Conservation (phyloP, 2,888 invertebrate species). For the Dryocosmus kuriphilus region DNA sequence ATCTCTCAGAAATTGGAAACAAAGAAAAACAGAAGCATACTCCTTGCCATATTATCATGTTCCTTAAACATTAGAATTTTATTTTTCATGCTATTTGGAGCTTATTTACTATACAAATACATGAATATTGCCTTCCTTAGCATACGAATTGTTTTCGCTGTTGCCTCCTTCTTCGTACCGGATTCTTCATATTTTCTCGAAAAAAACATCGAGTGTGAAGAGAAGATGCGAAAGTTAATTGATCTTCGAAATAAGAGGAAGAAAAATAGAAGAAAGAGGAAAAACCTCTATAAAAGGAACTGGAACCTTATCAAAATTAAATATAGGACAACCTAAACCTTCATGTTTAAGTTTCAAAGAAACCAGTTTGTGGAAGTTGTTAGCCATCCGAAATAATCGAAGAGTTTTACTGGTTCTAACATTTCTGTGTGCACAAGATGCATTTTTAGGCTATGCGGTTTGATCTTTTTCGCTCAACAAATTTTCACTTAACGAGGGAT, state of each 20-base stretch:
- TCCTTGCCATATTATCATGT: slow-evolving; percentile 80
- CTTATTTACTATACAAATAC: slow-evolving; percentile 77
- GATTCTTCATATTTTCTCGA: slow-evolving; percentile 82
- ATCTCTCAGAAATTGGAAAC: slow-evolving; percentile 81
- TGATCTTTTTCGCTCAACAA: slow-evolving; percentile 81
- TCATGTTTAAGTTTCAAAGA: not conserved
- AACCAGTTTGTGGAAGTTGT: not conserved
- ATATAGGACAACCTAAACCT: not conserved
- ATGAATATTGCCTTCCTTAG: slow-evolving; percentile 79
- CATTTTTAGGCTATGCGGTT: slow-evolving; percentile 82
- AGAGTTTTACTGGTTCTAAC: slow-evolving; percentile 81
- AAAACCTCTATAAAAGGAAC: not conserved
- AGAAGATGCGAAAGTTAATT: not conserved
- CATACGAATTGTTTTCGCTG: slow-evolving; percentile 80
- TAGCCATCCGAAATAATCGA: slow-evolving; percentile 70
- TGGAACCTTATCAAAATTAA: not conserved
- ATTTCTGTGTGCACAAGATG: slow-evolving; percentile 82
- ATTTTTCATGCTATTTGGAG: slow-evolving; percentile 70
- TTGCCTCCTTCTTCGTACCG: slow-evolving; percentile 82
- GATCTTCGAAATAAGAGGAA: not conserved
- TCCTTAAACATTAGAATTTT: slow-evolving; percentile 77
- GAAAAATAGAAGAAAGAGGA: not conserved
- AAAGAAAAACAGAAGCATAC: slow-evolving; percentile 80
- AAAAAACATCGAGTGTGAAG: not conserved
- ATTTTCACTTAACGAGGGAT: slow-evolving; percentile 81